These are phyloP conservation scores for Platypus cylindrus DNA, from an alignment of 2,888 invertebrate genomes.

Conservation along the genomic window DNA sequence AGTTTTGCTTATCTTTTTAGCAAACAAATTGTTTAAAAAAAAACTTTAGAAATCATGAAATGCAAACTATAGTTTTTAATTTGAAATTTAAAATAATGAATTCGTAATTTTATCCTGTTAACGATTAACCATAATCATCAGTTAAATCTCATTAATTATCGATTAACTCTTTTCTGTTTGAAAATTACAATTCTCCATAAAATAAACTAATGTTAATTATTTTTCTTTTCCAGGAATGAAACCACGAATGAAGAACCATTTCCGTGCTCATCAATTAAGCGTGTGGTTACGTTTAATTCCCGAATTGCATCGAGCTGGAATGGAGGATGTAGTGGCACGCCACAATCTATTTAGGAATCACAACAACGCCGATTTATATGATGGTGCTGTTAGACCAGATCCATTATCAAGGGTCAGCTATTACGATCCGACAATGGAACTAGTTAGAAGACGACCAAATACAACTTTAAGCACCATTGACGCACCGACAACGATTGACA, in stretches of 20 bases:
- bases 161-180: no score
- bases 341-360: constrained; percentile 85
- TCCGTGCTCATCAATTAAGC: constrained; percentile 86
- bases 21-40: no score
- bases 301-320: constrained; percentile 75
- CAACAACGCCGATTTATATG: constrained; percentile 79
- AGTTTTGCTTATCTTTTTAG: no score
- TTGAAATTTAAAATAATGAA: no score
- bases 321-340: constrained; percentile 76
- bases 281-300: constrained; percentile 92
- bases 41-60: no score
- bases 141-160: no score
- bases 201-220: no score
- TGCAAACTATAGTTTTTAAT: no score
- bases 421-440: constrained; percentile 50
- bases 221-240: constrained; percentile 61
- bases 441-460: constrained; percentile 44
- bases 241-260: constrained; percentile 84
- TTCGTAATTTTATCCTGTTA: no score
- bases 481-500: constrained; percentile 55
- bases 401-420: constrained; percentile 55
- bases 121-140: no score
- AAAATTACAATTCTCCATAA: no score
- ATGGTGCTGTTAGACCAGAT: constrained; percentile 76
- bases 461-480: constrained; percentile 48